Percentiles rank a stretch among this genome's conserved stretches.
These are phyloP conservation scores for Ischnura elegans DNA, from an alignment of 2,888 invertebrate species.

Conservation along the genomic window DNA sequence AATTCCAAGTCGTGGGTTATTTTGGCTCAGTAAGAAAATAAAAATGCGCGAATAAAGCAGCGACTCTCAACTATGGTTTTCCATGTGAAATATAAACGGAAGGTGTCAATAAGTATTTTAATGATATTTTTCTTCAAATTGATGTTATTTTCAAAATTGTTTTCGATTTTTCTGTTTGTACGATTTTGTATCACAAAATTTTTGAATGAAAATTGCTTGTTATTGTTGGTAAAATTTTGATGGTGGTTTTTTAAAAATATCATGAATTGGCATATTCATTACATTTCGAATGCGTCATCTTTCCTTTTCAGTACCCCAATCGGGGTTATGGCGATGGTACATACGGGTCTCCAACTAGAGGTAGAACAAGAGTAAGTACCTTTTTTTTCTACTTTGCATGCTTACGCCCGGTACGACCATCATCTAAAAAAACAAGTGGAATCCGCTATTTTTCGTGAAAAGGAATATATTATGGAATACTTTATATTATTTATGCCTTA, in stretches of 20 bases:
- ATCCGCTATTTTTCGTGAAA: no score
- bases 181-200: background rate
- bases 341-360: conserved; percentile 68
- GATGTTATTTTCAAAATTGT: background rate
- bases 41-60: no score
- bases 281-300: background rate
- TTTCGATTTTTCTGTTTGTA: background rate
- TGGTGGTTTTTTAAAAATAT: background rate
- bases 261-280: background rate
- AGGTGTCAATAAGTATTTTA: no score
- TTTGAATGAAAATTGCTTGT: background rate
- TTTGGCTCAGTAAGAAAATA: no score
- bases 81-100: no score
- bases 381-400: background rate
- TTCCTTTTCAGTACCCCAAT: conserved; percentile 66
- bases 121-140: no score
- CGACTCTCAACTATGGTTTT: no score
- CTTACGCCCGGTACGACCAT: background rate
- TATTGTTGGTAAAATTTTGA: background rate
- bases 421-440: no score
- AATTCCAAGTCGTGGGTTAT: no score
- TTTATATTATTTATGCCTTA: no score
- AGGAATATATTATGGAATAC: no score
- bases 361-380: conserved; percentile 69
- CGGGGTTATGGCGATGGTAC: conserved; percentile 73